Evolutionary conservation across 1,140 invertebrate genomes (phyloP).

Genomic region (Lordiphosa clarofinis): DNA sequence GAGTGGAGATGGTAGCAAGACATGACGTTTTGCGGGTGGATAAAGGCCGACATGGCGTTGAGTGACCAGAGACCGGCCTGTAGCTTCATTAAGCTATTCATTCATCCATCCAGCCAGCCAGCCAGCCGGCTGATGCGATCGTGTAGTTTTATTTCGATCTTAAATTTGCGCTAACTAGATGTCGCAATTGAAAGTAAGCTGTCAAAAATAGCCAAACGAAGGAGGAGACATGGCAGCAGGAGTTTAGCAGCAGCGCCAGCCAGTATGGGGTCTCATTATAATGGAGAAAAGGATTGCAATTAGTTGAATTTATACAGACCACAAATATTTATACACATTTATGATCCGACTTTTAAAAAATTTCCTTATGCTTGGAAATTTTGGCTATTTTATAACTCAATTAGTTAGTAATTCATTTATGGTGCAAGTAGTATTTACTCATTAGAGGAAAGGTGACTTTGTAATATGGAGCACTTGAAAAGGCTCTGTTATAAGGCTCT

Average conservation of each 20-base stretch:
- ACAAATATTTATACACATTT: too few relatives aligned
- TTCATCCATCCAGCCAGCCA: conserved; percentile 45
- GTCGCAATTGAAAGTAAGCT: conserved; percentile 76
- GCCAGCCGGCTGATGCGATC: conserved; percentile 46
- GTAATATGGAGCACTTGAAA: too few relatives aligned
- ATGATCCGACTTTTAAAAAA: too few relatives aligned
- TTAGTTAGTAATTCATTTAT: too few relatives aligned
- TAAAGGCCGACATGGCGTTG: conserved; percentile 41
- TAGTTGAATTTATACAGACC: too few relatives aligned
- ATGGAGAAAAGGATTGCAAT: too few relatives aligned
- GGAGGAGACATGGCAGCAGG: conserved; percentile 7
- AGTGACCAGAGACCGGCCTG: conserved; percentile 52
- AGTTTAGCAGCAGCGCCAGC: background rate
- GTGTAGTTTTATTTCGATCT: conserved; percentile 73
- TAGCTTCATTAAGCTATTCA: conserved; percentile 70
- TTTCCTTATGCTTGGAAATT: too few relatives aligned
- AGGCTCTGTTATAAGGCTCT: too few relatives aligned
- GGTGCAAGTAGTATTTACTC: too few relatives aligned
- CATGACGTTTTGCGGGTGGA: conserved; percentile 60
- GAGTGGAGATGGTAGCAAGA: conserved; percentile 11
- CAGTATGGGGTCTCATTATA: too few relatives aligned
- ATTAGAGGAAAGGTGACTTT: too few relatives aligned
- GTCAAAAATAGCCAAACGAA: conserved; percentile 51
- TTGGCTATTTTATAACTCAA: too few relatives aligned
- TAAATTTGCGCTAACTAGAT: conserved; percentile 75